Percentiles rank a stretch among this genome's conserved stretches.
Conservation (phyloP, 2,113 vertebrate species). For the Struthio camelus region DNA sequence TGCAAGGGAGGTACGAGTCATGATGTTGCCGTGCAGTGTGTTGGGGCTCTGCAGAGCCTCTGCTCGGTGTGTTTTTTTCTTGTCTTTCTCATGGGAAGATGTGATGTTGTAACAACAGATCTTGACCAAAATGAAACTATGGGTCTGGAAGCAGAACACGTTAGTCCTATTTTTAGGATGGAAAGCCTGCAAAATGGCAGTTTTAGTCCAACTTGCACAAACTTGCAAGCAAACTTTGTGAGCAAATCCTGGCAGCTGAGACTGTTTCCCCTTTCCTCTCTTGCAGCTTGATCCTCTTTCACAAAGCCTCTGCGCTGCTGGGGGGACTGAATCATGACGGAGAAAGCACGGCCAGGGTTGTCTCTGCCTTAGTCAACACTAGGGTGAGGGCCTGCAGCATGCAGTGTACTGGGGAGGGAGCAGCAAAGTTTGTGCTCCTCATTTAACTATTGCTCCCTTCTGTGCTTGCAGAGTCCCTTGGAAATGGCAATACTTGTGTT, state of each 20-base stretch:
- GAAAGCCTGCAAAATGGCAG: neutral
- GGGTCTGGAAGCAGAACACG: neutral
- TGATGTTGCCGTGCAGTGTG: fast-evolving
- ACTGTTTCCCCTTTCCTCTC: neutral
- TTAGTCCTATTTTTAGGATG: neutral
- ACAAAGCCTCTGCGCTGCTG: fast-evolving
- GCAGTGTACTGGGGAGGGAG: neutral
- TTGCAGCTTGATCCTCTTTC: neutral
- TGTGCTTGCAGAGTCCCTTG: neutral
- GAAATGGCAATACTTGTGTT: fast-evolving
- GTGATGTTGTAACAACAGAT: neutral
- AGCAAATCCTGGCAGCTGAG: neutral
- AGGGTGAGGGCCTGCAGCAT: fast-evolving
- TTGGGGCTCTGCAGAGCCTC: neutral
- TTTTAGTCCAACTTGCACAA: neutral
- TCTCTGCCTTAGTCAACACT: neutral
- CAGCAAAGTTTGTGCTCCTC: neutral
- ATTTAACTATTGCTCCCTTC: fast-evolving
- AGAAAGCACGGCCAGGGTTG: fast-evolving
- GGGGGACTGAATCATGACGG: fast-evolving
- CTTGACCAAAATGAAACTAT: neutral
- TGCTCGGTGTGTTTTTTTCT: fast-evolving
- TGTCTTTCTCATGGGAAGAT: neutral
- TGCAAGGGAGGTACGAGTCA: fast-evolving
- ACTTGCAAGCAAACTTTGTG: too few species aligned